Percentiles rank a stretch among this genome's conserved stretches.
These are phyloP conservation scores for Papilio aristodemus DNA, from an alignment of 1,140 invertebrate species.

Conservation along the genomic window DNA sequence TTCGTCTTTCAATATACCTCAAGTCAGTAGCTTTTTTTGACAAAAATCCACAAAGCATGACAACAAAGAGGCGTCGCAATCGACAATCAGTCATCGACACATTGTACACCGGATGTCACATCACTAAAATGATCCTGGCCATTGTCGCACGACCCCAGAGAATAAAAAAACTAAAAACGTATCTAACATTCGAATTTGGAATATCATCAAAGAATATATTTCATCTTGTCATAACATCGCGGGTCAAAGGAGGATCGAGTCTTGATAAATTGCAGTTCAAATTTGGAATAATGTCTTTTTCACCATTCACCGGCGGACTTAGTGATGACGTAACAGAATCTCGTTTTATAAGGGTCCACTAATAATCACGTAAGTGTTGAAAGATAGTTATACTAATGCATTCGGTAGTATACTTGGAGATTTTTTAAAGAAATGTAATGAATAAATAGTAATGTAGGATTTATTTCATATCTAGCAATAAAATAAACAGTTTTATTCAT, in stretches of 20 bases:
- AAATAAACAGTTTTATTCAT: too few relatives aligned
- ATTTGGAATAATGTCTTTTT: constrained; percentile 79
- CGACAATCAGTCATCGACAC: constrained; percentile 66
- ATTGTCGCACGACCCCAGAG: constrained; percentile 47
- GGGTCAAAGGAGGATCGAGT: constrained; percentile 71
- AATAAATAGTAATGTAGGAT: background rate
- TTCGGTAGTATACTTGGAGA: background rate
- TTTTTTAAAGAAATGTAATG: background rate
- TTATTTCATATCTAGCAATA: background rate
- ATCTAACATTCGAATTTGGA: constrained; percentile 68
- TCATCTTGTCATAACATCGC: constrained; percentile 78
- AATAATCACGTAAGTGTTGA: constrained; percentile 24
- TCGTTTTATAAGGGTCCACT: constrained; percentile 47
- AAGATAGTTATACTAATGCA: constrained; percentile 9
- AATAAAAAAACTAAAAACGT: constrained; percentile 57
- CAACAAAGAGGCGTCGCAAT: constrained; percentile 11
- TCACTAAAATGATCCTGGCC: constrained; percentile 62
- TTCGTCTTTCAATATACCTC: background rate
- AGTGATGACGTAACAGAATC: constrained; percentile 68
- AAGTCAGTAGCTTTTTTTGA: constrained; percentile 12
- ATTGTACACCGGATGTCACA: constrained; percentile 70
- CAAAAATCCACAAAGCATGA: constrained; percentile 35
- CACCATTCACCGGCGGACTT: constrained; percentile 66
- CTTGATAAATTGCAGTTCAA: constrained; percentile 77
- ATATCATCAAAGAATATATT: constrained; percentile 75